Base-by-base conservation (phyloP, 2,113 vertebrate genomes). In the Hyla sarda region DNA sequence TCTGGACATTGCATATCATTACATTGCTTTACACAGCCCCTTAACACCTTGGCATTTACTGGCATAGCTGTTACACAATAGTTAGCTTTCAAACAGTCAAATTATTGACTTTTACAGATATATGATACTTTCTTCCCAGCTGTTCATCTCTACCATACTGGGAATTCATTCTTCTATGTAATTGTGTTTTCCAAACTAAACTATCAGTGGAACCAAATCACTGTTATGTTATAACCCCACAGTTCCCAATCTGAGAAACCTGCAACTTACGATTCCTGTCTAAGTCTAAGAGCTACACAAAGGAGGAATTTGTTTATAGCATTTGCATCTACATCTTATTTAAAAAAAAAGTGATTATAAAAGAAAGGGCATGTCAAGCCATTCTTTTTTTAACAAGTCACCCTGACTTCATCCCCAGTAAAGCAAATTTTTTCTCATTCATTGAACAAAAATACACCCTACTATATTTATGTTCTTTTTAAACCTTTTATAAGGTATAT, bases 201-300 rank as follows among this genome's bases (percentile, higher is more conserved):
- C 76, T 60, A 79, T 79, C 76, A 52, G 7, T 58, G 32, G 14
- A 79, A 41, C 32, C 54, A n/a, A 79, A 79, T 79, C 76, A 79
- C 34, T 13, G 21, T 79, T 34, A 58, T 16, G 12, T 60, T 60
- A 37, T 58, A 41, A 76, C 52, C 74, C 13, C 19, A 32, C 76
- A 23, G 41, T 54, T 16, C 74, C 47, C 74, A 77, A 54, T 79
- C 76, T 37, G 52, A 0, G 17, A 58, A 78, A 32, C 28, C 37
- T n/a, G 19, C 54, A n/a, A 21, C 32, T 54, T 34, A 2, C 41
- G 54, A 79, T 54, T 34, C 76, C 54, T 1, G 23, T 79, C 32
- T 34, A 17, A 16, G 52, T n/a, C 34, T 32, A 30, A 56, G 14
- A 54, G 23, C 48, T 25, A 13, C 52, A 41, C 56, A 60, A 60